Percentiles rank a stretch among this genome's conserved stretches.
phyloP scores from a whole-genome alignment of 1,140 invertebrate genomes.

The Trichomalopsis sarcophagae region DNA sequence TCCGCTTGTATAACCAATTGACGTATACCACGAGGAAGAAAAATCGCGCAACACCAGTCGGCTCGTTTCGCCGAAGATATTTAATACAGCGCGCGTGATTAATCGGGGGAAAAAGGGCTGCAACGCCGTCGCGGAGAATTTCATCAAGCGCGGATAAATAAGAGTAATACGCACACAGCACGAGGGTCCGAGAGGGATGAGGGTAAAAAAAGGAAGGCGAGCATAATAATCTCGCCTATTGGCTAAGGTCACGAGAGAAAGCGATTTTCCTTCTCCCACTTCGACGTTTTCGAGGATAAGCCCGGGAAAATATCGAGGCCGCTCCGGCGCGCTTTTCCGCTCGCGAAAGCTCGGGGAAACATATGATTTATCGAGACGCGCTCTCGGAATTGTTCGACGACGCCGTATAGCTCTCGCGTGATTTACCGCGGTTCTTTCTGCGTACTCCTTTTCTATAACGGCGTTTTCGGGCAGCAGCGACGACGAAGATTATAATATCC shows the following conservation, averaged over 20 bases:
- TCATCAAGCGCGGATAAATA: not conserved
- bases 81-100: no score
- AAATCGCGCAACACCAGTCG: no score
- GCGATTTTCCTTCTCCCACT: conserved; percentile 29
- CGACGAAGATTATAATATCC: no score
- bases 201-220: not conserved
- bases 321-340: not conserved
- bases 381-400: conserved; percentile 6
- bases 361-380: conserved; percentile 1
- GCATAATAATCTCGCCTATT: not conserved
- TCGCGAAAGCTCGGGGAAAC: not conserved
- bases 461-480: not conserved
- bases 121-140: no score
- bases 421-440: not conserved
- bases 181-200: no score
- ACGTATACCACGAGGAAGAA: no score
- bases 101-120: no score
- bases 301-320: conserved; percentile 29
- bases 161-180: not conserved
- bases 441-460: not conserved
- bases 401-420: not conserved
- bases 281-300: conserved; percentile 51
- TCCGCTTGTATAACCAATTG: no score
- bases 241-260: conserved; percentile 50
- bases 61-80: no score